A percentile compares a stretch with the other conserved stretches of the same genome.
These are phyloP conservation scores for Laodelphax striatellus DNA, from an alignment of 1,140 invertebrate species.

Conservation along the genomic window DNA sequence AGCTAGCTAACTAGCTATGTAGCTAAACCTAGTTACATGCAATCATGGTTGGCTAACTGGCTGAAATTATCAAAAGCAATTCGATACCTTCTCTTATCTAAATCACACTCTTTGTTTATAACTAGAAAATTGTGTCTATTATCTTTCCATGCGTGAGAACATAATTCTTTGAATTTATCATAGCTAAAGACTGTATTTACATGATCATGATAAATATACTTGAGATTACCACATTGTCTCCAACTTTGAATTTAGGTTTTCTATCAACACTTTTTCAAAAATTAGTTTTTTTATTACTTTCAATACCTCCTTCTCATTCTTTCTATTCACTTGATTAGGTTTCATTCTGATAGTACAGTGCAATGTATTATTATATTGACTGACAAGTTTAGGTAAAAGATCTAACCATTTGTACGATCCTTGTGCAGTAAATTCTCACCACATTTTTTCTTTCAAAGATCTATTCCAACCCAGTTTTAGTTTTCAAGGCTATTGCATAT, in stretches of 20 bases:
- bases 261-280: conserved; percentile 4
- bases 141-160: conserved; percentile 12
- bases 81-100: conserved; percentile 22
- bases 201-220: conserved; percentile 32
- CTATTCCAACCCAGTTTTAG: conserved; percentile 35
- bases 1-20: too few species aligned
- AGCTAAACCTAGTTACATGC: too few species aligned
- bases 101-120: conserved; percentile 24
- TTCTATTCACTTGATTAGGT: conserved; percentile 27
- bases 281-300: conserved; percentile 2
- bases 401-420: conserved; percentile 24
- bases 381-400: conserved; percentile 28
- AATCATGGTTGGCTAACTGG: not conserved
- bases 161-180: conserved; percentile 17
- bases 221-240: conserved; percentile 27
- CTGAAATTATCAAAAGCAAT: conserved; percentile 24
- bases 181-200: conserved; percentile 28
- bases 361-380: conserved; percentile 32
- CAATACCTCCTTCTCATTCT: conserved; percentile 19
- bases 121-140: conserved; percentile 24
- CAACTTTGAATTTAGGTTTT: conserved; percentile 18
- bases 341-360: conserved; percentile 33
- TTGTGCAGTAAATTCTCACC: conserved; percentile 25
- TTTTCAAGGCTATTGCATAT: conserved; percentile 34
- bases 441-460: conserved; percentile 35